Base-by-base conservation (phyloP, 2,888 invertebrate species). In the Platycnemis pennipes region DNA sequence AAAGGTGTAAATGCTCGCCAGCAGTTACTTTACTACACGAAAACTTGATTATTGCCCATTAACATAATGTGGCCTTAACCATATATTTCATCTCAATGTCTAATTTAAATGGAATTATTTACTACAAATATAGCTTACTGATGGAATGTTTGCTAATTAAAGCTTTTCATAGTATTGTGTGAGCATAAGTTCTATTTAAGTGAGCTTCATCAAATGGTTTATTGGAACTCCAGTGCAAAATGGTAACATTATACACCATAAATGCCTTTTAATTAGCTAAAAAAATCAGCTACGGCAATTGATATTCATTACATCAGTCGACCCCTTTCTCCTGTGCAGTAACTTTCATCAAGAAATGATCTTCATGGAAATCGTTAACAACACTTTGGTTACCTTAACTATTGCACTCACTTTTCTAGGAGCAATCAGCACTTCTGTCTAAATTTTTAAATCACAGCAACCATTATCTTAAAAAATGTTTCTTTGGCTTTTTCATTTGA, bases 241-340 rank as follows among this genome's bases (percentile, higher is more conserved):
- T 63, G 91, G 91, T 91, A 91, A 91, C 91, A 56, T 91, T 91
- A 91, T 49, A 91, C 91, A 91, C 91, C 91, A 91, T 91, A 91
- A 63, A 91, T 44, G 44, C 91, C 91, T 91, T 63, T n/a, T 91
- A 13, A 91, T 42, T 63, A 91, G 91, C 63, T 91, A 63, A 91
- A 69, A 91, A 91, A 91, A 91, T 63, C 91, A 91, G 91, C 69
- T 91, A n/a, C 8, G 91, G 91, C 63, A 63, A 69, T 37, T 63
- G 69, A 63, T n/a, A 91, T 87, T 69, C 63, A 63, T 63, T 44
- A 56, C 63, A 91, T 56, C 91, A 91, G 63, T 63, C 63, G 91
- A 69, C 44, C 63, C 44, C 91, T 45, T 91, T 42, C 22, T 63
- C 63, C 44, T n/a, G 19, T 45, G 19, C 87, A n/a, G 45, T 11